These are phyloP conservation scores for Euura saliciscinereae DNA, from an alignment of 1,140 invertebrate species.

Conservation along the genomic window DNA sequence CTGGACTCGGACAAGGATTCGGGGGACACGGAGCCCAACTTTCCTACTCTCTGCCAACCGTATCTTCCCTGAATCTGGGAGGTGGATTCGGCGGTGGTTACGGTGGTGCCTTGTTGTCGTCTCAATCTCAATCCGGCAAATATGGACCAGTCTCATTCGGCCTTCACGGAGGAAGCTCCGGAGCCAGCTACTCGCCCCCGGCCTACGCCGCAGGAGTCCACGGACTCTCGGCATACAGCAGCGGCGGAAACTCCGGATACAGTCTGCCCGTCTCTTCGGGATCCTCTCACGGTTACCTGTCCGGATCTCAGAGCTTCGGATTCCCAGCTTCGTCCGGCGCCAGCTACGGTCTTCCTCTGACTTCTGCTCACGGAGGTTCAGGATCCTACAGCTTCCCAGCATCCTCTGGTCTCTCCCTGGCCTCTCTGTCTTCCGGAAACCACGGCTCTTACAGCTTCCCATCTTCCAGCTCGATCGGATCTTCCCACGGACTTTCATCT, in stretches of 20 bases:
- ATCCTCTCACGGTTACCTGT: not conserved
- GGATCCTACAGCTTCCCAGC: constrained; percentile 21
- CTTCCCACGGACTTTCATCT: constrained; percentile 10
- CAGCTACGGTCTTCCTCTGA: not conserved
- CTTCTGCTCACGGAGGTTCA: constrained; percentile 23
- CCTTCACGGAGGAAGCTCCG: constrained; percentile 18
- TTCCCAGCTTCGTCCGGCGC: not conserved
- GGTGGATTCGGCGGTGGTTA: constrained; percentile 21
- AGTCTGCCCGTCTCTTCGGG: constrained; percentile 25
- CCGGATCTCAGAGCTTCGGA: not conserved
- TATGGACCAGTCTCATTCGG: constrained; percentile 53
- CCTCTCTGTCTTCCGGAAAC: constrained; percentile 19
- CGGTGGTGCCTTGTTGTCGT: not conserved
- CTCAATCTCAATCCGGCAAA: constrained; percentile 30
- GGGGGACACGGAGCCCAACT: constrained; percentile 28
- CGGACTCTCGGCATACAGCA: constrained; percentile 33
- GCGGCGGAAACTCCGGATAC: constrained; percentile 24
- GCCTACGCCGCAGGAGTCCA: constrained; percentile 29
- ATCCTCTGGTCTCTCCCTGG: constrained; percentile 18
- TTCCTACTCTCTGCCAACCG: constrained; percentile 26
- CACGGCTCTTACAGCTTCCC: constrained; percentile 21
- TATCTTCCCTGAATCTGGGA: constrained; percentile 12
- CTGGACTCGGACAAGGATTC: constrained; percentile 21
- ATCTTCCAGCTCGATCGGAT: constrained; percentile 9
- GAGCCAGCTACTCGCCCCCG: constrained; percentile 18